These are phyloP conservation scores for Sciaenops ocellatus DNA, from an alignment of 2,797 vertebrate species.

Conservation along the genomic window DNA sequence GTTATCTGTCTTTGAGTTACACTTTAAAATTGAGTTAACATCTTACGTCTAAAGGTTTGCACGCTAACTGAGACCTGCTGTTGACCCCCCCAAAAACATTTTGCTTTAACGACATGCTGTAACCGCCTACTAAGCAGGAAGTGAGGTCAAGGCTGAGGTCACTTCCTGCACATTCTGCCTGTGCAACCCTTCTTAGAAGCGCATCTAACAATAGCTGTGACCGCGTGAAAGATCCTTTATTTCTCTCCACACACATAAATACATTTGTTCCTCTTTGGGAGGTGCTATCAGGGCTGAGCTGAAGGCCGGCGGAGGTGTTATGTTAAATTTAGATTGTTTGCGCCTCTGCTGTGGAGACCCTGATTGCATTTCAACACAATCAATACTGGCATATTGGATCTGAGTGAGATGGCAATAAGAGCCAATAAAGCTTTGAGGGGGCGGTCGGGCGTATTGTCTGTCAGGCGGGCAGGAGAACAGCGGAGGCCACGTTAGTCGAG, in stretches of 20 bases:
- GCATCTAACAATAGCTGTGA: conserved; percentile 63
- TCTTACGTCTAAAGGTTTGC: not conserved
- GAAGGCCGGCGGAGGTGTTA: conserved; percentile 76
- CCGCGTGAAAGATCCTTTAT: conserved; percentile 22
- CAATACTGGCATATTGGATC: conserved; percentile 83
- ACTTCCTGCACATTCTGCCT: conserved; percentile 67
- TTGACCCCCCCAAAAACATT: conserved; percentile 28
- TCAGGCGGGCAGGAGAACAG: conserved; percentile 59
- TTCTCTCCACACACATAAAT: conserved; percentile 55
- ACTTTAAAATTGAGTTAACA: not conserved
- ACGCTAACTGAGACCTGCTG: not conserved
- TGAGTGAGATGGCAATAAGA: conserved; percentile 82
- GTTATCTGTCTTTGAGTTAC: not conserved
- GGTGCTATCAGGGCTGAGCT: conserved; percentile 52
- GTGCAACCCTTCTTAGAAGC: conserved; percentile 27
- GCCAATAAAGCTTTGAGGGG: conserved; percentile 77
- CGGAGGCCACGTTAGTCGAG: conserved; percentile 46
- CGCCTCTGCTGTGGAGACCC: conserved; percentile 69
- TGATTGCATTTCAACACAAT: conserved; percentile 85
- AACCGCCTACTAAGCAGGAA: conserved; percentile 51
- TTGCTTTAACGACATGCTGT: conserved; percentile 22
- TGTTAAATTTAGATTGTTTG: conserved; percentile 83
- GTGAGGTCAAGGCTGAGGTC: conserved; percentile 70
- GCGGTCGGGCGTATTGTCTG: conserved; percentile 57
- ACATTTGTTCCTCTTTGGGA: conserved; percentile 67